Percentiles rank a stretch among this genome's conserved stretches.
Conservation (phyloP, 2,797 vertebrate genomes). For the Cyprinella venusta region DNA sequence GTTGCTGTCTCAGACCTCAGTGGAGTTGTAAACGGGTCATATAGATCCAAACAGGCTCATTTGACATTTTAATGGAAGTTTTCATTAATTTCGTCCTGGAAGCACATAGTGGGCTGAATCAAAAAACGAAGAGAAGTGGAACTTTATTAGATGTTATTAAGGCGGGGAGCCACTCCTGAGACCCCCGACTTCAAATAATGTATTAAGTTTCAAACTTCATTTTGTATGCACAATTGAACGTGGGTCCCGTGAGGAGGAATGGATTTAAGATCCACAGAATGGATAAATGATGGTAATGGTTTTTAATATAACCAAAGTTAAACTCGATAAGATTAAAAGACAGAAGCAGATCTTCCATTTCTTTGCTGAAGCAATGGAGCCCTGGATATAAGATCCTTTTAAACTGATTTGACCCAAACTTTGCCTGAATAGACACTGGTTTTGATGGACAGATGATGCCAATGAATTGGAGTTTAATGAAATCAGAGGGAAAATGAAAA, state of each 20-base stretch:
- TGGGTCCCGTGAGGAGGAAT: slow-evolving; percentile 76
- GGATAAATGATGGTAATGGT: slow-evolving; percentile 78
- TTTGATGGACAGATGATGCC: slow-evolving; percentile 38
- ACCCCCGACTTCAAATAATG: slow-evolving; percentile 85
- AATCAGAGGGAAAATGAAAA: slow-evolving; percentile 28
- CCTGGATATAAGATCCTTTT: slow-evolving; percentile 60
- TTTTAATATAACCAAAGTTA: slow-evolving; percentile 77
- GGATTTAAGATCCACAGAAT: slow-evolving; percentile 85
- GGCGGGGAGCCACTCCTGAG: slow-evolving; percentile 79
- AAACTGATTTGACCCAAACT: slow-evolving; percentile 43
- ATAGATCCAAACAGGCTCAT: slow-evolving; percentile 73
- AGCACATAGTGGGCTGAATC: slow-evolving; percentile 72
- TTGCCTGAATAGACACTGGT: slow-evolving; percentile 15
- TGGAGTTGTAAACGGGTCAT: slow-evolving; percentile 72
- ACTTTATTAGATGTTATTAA: slow-evolving; percentile 85
- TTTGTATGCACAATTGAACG: slow-evolving; percentile 88
- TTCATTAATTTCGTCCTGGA: slow-evolving; percentile 80
- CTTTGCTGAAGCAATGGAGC: slow-evolving; percentile 69
- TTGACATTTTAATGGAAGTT: slow-evolving; percentile 78
- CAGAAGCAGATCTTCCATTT: slow-evolving; percentile 65
- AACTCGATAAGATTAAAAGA: slow-evolving; percentile 73
- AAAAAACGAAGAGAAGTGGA: slow-evolving; percentile 75
- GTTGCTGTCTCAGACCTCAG: slow-evolving; percentile 77
- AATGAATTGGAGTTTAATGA: slow-evolving; percentile 18
- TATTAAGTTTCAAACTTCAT: slow-evolving; percentile 85